Percentiles rank a stretch among this genome's conserved stretches.
Evolutionary conservation across 2,113 vertebrate genomes (phyloP).

Genomic region (Aplodontia rufa): DNA sequence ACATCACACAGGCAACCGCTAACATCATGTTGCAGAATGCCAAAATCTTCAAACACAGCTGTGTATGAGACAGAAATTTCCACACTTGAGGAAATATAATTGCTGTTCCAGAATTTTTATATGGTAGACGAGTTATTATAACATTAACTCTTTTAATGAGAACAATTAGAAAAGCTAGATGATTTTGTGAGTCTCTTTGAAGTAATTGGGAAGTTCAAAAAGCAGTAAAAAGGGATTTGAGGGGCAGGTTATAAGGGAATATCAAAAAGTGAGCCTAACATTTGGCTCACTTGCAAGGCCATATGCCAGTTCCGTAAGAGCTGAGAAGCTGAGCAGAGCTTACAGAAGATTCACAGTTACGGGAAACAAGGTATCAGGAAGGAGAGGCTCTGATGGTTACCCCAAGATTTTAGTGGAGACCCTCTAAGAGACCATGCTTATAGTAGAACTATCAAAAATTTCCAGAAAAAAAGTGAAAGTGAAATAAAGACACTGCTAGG

Average conservation of each 20-base stretch:
- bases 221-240: background rate
- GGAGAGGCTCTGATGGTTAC: background rate
- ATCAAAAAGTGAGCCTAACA: background rate
- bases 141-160: background rate
- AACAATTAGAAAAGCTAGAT: background rate
- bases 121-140: background rate
- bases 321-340: background rate
- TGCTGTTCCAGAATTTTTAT: background rate
- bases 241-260: background rate
- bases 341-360: background rate
- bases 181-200: background rate
- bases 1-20: background rate
- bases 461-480: background rate
- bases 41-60: background rate
- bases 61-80: background rate
- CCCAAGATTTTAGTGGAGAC: background rate
- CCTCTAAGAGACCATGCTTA: background rate
- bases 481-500: background rate
- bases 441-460: background rate
- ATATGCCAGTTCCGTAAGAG: background rate
- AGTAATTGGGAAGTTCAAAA: slow-evolving; percentile 10
- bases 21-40: background rate
- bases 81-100: background rate
- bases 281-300: background rate
- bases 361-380: background rate